Evolutionary conservation across 2,113 vertebrate species (phyloP), one percentile per base, ranked within the genome.

Genomic region (Neofelis nebulosa): DNA sequence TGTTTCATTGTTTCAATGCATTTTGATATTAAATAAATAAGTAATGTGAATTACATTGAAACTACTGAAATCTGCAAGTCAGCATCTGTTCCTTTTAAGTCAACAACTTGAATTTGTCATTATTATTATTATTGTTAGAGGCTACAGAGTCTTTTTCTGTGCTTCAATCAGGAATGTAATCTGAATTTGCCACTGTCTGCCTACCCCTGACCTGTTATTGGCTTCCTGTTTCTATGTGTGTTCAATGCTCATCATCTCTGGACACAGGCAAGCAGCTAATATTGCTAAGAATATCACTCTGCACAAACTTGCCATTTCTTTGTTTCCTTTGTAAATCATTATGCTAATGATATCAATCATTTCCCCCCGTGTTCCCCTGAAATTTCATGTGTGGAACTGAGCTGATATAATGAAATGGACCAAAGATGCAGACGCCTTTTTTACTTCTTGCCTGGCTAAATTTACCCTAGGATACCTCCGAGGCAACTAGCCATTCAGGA

Each of bases 1-100:
- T 80, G n/a, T 78, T 89, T 94, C 76, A 66, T 78, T 95, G 93
- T 97, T 97, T 97, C 91, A 92, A 23, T 65, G 93, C 55, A 91
- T 94, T 96, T 94, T 96, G 84, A 92, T 89, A 85, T 85, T 83
- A 96, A 94, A 96, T 93, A 76, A 97, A 95, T 97, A 97, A 97
- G 78, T 94, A 85, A 89, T 93, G 61, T 36, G 78, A 93, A 74
- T 97, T 79, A 91, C 19, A 85, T 68, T 88, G 84, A 78, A 84
- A 94, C 33, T 31, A 86, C 45, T 90, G 57, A 88, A 97, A 97
- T 66, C 96, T 65, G 81, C 94, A 95, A 94, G 69, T 94, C 96
- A 97, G 80, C 80, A 93, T 95, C 93, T 96, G 68, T 45, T 91
- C 69, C 87, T 96, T 97, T 91, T 94, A 93, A 95, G 86, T 87